Conservation (phyloP, 2,113 vertebrate genomes). For the Antigone vipio region DNA sequence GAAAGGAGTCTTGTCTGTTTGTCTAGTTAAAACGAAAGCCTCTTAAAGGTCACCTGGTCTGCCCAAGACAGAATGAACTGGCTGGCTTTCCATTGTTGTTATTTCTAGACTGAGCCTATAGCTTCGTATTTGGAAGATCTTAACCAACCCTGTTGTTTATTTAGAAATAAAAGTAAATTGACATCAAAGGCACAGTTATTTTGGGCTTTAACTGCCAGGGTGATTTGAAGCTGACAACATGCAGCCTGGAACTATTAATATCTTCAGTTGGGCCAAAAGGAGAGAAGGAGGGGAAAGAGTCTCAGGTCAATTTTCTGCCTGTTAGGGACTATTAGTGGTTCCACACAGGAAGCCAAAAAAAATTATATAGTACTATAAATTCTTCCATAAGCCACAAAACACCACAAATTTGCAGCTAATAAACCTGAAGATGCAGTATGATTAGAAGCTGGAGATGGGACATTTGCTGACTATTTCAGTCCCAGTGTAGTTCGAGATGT, state of each 20-base stretch:
- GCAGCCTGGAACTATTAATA: slow-evolving; percentile 60
- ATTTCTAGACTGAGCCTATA: slow-evolving; percentile 24
- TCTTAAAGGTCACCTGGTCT: background rate
- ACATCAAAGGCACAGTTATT: slow-evolving; percentile 62
- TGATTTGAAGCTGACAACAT: slow-evolving; percentile 53
- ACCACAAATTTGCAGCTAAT: slow-evolving; percentile 75
- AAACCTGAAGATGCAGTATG: slow-evolving; percentile 64
- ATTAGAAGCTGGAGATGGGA: slow-evolving; percentile 55
- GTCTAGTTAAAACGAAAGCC: background rate
- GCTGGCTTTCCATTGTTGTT: background rate
- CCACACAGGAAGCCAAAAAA: slow-evolving; percentile 62
- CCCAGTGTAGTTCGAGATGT: background rate
- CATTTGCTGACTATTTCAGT: background rate
- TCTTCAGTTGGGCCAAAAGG: slow-evolving; percentile 9
- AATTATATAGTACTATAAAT: slow-evolving; percentile 74
- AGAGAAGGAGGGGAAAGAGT: slow-evolving; percentile 39
- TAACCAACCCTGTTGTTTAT: slow-evolving; percentile 44
- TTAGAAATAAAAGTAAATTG: slow-evolving; percentile 55
- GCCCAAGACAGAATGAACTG: background rate
- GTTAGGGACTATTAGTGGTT: slow-evolving; percentile 73
- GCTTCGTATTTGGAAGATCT: slow-evolving; percentile 25
- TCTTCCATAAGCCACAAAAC: slow-evolving; percentile 72
- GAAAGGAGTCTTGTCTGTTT: background rate
- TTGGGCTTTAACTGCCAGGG: slow-evolving; percentile 42
- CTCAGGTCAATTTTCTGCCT: slow-evolving; percentile 72